phyloP scores from a whole-genome alignment of 2,113 vertebrate genomes.

The Misgurnus anguillicaudatus region DNA sequence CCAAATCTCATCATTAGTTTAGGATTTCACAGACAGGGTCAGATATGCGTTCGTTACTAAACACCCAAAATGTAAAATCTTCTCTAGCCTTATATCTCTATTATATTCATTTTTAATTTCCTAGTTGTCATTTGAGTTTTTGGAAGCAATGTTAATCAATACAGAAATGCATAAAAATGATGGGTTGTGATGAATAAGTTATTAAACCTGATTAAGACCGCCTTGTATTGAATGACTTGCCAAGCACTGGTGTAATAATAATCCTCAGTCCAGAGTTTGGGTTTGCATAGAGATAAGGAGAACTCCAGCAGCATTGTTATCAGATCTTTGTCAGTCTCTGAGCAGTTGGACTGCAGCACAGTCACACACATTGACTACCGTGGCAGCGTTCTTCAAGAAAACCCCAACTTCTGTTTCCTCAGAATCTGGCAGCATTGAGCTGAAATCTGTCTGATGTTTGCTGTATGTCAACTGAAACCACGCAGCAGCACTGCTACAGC shows the following conservation, averaged over 20 bases:
- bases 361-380: conserved; percentile 22
- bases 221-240: conserved; percentile 1
- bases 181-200: background rate
- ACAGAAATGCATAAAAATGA: background rate
- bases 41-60: no score
- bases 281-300: conserved; percentile 7
- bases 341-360: conserved; percentile 20
- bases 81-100: background rate
- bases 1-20: no score
- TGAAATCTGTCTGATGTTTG: conserved; percentile 28
- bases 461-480: conserved; percentile 17
- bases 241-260: conserved; percentile 17
- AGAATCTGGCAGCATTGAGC: conserved; percentile 21
- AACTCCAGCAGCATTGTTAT: conserved; percentile 8
- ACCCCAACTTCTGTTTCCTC: conserved; percentile 9
- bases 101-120: background rate
- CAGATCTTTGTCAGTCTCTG: conserved; percentile 40
- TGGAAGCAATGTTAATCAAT: background rate
- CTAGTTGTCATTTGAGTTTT: background rate
- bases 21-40: no score
- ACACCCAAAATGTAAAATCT: background rate
- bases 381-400: conserved; percentile 20
- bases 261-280: conserved; percentile 7
- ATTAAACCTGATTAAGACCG: background rate
- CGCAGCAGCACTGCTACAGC: conserved; percentile 14